These are phyloP conservation scores for Trypoxylus dichotomus DNA, from an alignment of 1,140 invertebrate species.

Conservation along the genomic window DNA sequence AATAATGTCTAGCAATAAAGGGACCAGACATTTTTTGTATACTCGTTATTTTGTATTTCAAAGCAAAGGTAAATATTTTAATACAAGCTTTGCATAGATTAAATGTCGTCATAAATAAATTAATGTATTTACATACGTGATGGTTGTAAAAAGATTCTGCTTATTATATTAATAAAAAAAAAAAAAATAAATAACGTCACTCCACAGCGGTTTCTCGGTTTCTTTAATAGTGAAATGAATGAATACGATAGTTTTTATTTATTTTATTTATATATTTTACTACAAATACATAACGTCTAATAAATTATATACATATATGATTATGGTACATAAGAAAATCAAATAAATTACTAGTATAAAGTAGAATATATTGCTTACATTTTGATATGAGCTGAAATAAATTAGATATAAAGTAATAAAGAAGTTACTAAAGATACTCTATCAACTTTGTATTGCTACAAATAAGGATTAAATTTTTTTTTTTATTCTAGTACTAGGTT, in stretches of 20 bases:
- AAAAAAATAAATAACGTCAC: not conserved
- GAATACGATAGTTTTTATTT: not conserved
- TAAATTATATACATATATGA: conserved; percentile 16
- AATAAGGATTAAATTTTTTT: not conserved
- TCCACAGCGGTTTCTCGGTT: not conserved
- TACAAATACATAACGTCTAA: conserved; percentile 25
- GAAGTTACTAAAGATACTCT: not conserved
- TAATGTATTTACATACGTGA: too few species aligned
- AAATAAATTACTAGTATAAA: not conserved
- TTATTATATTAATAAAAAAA: too few species aligned
- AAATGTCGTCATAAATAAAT: not conserved
- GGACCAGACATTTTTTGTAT: not conserved
- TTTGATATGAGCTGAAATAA: not conserved
- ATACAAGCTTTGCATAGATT: not conserved
- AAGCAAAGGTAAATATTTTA: not conserved
- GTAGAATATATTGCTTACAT: not conserved
- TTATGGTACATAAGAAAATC: not conserved
- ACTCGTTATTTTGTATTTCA: not conserved
- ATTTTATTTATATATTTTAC: conserved; percentile 13
- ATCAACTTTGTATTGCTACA: not conserved
- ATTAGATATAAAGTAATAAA: not conserved
- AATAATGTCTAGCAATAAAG: too few species aligned
- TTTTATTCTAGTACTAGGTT: not conserved
- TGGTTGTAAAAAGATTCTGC: too few species aligned
- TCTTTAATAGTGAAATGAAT: too few species aligned